Conservation (phyloP, 2,113 vertebrate species). For the Cacatua alba region DNA sequence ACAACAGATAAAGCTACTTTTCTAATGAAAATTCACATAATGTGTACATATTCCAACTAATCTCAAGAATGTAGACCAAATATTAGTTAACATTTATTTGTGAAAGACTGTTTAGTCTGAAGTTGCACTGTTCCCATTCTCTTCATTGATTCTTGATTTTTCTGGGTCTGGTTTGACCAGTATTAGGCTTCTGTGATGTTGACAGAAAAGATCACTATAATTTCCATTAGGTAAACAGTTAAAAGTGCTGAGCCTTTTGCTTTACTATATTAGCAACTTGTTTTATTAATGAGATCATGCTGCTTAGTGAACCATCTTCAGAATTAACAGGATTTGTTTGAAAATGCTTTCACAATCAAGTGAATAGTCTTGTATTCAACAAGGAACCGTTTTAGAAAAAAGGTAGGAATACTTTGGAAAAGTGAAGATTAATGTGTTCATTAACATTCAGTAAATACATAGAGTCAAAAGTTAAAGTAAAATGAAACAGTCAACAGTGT, state of each 20-base stretch:
- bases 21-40: not conserved
- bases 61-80: not conserved
- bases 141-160: not conserved
- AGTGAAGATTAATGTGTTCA: constrained; percentile 25
- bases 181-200: not conserved
- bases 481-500: constrained; percentile 22
- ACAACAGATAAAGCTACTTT: not conserved
- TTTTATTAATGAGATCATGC: constrained; percentile 51
- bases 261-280: constrained; percentile 56
- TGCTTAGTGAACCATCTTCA: constrained; percentile 56
- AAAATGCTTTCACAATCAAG: constrained; percentile 52
- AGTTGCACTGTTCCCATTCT: not conserved
- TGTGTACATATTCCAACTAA: not conserved
- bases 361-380: constrained; percentile 14
- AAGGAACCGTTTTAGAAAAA: constrained; percentile 32
- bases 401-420: constrained; percentile 1
- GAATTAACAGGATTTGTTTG: constrained; percentile 61
- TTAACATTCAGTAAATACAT: constrained; percentile 25
- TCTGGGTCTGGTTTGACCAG: not conserved
- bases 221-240: constrained; percentile 46
- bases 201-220: constrained; percentile 42
- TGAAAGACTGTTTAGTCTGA: not conserved
- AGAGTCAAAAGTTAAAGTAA: constrained; percentile 28
- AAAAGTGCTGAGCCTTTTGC: constrained; percentile 48
- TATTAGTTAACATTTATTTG: not conserved